phyloP scores from a whole-genome alignment of 2,113 vertebrate species.

The Malurus alboscapulatus region DNA sequence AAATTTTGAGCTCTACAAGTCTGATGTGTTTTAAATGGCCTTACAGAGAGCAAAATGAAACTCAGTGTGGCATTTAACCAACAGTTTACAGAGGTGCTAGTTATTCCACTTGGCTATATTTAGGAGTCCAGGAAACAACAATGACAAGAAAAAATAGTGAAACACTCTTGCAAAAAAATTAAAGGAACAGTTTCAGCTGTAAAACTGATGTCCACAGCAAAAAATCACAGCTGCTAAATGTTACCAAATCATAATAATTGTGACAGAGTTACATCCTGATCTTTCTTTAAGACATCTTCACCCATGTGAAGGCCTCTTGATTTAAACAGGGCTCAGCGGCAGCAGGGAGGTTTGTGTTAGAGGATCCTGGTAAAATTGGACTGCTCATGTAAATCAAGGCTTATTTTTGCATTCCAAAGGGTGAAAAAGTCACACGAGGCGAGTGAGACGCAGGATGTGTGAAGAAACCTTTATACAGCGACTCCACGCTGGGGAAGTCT shows the following conservation, averaged over 20 bases:
- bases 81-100: constrained; percentile 69
- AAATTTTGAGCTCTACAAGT: constrained; percentile 22
- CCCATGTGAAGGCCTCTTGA: constrained; percentile 50
- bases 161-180: constrained; percentile 44
- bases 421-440: background rate
- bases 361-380: background rate
- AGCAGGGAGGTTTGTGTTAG: background rate
- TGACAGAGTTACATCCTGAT: constrained; percentile 43
- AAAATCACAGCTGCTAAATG: constrained; percentile 46
- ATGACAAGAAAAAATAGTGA: constrained; percentile 31
- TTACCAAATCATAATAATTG: constrained; percentile 60
- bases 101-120: constrained; percentile 70
- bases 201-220: constrained; percentile 57
- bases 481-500: background rate
- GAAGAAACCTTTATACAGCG: background rate
- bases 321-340: constrained; percentile 35
- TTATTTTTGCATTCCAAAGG: constrained; percentile 27
- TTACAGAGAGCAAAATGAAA: constrained; percentile 69
- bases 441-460: background rate
- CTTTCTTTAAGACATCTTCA: constrained; percentile 41
- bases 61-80: constrained; percentile 67
- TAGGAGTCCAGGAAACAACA: constrained; percentile 74
- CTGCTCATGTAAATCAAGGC: constrained; percentile 40
- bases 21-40: constrained; percentile 61
- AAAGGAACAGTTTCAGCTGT: constrained; percentile 52